Evolutionary conservation across 2,797 vertebrate species (phyloP).

Genomic region (Sciurus vulgaris): DNA sequence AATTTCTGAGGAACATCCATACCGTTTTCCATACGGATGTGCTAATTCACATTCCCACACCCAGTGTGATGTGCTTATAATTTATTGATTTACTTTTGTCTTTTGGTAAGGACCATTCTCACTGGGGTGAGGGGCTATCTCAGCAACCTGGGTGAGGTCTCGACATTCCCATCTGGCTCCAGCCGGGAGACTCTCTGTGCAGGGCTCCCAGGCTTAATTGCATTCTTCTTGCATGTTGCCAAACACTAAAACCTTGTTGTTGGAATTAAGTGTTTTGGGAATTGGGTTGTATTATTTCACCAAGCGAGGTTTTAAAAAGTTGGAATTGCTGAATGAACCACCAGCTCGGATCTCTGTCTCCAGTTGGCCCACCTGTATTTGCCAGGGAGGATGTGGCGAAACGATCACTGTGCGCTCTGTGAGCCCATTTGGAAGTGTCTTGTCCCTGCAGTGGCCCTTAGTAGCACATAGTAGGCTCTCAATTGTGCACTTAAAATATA

Average conservation of each 20-base stretch:
- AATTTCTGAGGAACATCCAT: not conserved
- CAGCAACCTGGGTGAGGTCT: not conserved
- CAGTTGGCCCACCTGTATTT: not conserved
- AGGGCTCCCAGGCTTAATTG: slow-evolving; percentile 65
- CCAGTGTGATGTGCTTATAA: not conserved
- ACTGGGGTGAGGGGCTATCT: not conserved
- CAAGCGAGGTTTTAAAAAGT: slow-evolving; percentile 19
- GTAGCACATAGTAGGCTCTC: not conserved
- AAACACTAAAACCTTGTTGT: slow-evolving; percentile 63
- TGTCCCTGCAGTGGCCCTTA: not conserved
- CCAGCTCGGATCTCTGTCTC: not conserved
- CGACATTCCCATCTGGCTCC: not conserved
- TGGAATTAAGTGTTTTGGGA: slow-evolving; percentile 63
- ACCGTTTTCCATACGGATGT: not conserved
- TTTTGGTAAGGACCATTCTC: not conserved
- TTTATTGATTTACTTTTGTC: not conserved
- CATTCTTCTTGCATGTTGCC: slow-evolving; percentile 56
- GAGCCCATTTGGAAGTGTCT: not conserved
- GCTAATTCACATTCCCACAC: not conserved
- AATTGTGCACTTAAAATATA: not conserved
- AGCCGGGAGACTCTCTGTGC: not conserved
- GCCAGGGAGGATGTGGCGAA: accelerated
- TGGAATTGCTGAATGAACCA: not conserved
- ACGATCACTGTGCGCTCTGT: not conserved
- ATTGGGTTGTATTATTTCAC: slow-evolving; percentile 39